A percentile compares a stretch with the other conserved stretches of the same genome.
These are phyloP conservation scores for Idaea biselata DNA, from an alignment of 2,888 invertebrate genomes.

Conservation along the genomic window DNA sequence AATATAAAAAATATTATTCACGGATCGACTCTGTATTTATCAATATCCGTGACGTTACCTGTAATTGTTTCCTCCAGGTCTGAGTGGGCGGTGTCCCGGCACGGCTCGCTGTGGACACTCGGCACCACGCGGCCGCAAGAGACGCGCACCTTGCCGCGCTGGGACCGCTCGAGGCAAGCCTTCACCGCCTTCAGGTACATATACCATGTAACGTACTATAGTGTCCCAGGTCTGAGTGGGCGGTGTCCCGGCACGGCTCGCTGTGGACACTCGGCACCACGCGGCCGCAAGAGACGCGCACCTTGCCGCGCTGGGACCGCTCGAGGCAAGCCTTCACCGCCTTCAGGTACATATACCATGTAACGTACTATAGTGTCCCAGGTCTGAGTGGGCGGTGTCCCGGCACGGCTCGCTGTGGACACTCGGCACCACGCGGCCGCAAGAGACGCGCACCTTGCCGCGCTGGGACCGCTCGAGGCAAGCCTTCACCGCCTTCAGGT, in stretches of 20 bases:
- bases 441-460: constrained; percentile 40
- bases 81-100: constrained; percentile 42
- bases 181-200: constrained; percentile 57
- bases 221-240: constrained; percentile 12
- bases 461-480: constrained; percentile 44
- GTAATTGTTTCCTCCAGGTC: constrained; percentile 8
- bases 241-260: constrained; percentile 57
- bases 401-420: constrained; percentile 58
- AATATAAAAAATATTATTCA: too few relatives aligned
- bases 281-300: constrained; percentile 31
- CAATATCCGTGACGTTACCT: too few relatives aligned
- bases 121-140: constrained; percentile 42
- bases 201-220: background rate
- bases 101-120: constrained; percentile 57
- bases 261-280: constrained; percentile 54
- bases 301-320: constrained; percentile 48
- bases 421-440: constrained; percentile 47
- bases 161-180: constrained; percentile 42
- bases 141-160: constrained; percentile 45
- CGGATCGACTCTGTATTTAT: too few relatives aligned
- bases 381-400: constrained; percentile 34
- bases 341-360: constrained; percentile 41
- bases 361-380: too few relatives aligned
- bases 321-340: constrained; percentile 53
- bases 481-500: constrained; percentile 60